Base-by-base conservation (phyloP, 1,140 invertebrate species). In the Bombus impatiens region DNA sequence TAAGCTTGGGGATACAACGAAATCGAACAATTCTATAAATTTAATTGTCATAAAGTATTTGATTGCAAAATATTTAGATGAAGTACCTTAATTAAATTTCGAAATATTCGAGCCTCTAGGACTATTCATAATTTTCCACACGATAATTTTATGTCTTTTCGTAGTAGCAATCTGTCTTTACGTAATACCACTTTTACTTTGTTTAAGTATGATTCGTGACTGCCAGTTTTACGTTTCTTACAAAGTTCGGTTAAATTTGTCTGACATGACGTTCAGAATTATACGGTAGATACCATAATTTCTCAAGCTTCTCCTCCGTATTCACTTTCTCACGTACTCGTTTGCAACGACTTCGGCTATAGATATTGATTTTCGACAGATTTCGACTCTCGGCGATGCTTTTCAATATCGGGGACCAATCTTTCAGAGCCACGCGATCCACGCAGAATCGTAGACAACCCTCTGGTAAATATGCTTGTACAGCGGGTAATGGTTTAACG, bases 341-440 rank as follows among this genome's bases (percentile, higher is more conserved):
- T 77, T 86, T 92, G 6, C 62, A n/a, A 1, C 62, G 40, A 72
- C 74, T 77, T 32, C 86, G 85, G 44, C 90, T 91, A 35, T 89
- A 92, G 3, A 87, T 65, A n/a, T 62, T 37, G 67, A 92, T 92
- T 86, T 88, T 82, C 25, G 68, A 77, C 32, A 92, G 79, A 42
- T 82, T 91, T 59, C 72, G 87, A 89, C 90, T 87, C 44, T 83
- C 74, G 18, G 87, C 89, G 37, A 92, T 84, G 35, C 82, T 57
- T 59, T 68, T 67, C 15, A 92, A 74, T 67, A 92, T 89, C 5
- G 88, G 87, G 25, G 81, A 74, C 91, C 91, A 92, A 79, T 91
- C 84, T 79, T 87, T 84, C 59, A 90, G 67, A 62, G 44, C 72
- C 18, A 91, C 25, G 9, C 83, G 59, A 79, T 92, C 91, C n/a